These are phyloP conservation scores for Peribatodes rhomboidaria DNA, from an alignment of 2,888 invertebrate species.

Conservation along the genomic window DNA sequence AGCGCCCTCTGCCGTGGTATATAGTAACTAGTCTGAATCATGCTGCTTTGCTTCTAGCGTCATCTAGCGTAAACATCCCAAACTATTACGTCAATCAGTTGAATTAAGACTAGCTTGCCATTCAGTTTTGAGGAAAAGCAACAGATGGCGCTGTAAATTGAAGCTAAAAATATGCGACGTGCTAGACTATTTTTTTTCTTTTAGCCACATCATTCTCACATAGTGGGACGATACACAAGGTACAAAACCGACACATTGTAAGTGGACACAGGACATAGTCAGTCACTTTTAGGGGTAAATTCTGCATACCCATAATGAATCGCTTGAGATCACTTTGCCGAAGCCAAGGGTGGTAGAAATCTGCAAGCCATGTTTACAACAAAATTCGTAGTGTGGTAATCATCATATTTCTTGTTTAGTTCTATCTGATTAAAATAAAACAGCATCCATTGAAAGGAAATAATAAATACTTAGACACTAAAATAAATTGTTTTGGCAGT, in stretches of 20 bases:
- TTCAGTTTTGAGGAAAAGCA: constrained; percentile 27
- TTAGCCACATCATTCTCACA: constrained; percentile 31
- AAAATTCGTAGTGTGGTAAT: background rate
- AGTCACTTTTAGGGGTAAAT: constrained; percentile 43
- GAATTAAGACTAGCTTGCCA: constrained; percentile 5
- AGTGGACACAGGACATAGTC: constrained; percentile 38
- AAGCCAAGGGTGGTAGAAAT: constrained; percentile 69
- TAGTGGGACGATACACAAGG: constrained; percentile 29
- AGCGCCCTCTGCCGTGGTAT: constrained; percentile 27
- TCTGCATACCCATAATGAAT: constrained; percentile 75
- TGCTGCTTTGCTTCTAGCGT: constrained; percentile 33
- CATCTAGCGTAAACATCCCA: constrained; percentile 46
- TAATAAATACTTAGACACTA: no score
- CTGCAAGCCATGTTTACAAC: constrained; percentile 62
- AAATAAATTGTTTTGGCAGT: no score
- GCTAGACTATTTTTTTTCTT: constrained; percentile 10
- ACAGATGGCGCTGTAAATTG: constrained; percentile 52
- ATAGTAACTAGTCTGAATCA: constrained; percentile 16
- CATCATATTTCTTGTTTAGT: no score
- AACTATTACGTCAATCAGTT: constrained; percentile 29
- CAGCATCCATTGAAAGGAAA: no score
- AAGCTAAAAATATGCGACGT: constrained; percentile 17
- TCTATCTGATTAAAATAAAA: no score
- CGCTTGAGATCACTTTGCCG: constrained; percentile 69
- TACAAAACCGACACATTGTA: constrained; percentile 27